Base-by-base conservation (phyloP, 2,113 vertebrate genomes). In the Galbula dea region DNA sequence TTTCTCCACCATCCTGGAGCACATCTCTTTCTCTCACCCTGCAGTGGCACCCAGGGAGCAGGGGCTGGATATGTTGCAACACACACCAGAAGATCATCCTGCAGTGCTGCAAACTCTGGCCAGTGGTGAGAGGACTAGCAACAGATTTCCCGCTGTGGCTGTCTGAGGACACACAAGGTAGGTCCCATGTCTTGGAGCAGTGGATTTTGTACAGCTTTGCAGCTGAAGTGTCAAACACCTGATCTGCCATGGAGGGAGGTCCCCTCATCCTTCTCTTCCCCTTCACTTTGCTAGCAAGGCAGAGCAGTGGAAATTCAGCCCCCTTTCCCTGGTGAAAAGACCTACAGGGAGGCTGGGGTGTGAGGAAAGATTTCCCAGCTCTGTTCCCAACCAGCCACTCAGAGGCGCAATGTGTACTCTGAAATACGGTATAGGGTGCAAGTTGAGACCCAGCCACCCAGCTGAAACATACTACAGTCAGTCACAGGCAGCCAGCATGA, bases 81-180 rank as follows among this genome's bases (percentile, higher is more conserved):
- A 1, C 15, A 32, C 4, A 49, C 4, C 7, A 20, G 46, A 37
- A 32, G 30, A 52, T 27, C 52, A 13, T 8, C 15, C 36, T 22
- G 51, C 0, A 6, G 51, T 71, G 1, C 0, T 0, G 30, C 45
- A 52, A 68, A 82, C 55, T 43, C 39, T 36, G 32, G 51, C 37
- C 26, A 66, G 65, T 1, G 34, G 23, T 2, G 9, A 45, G 45
- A 71, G 12, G 18, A 74, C 10, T 20, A 76, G 36, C 7, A 2
- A 34, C 34, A 49, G 18, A 11, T 18, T 85, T 43, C 39, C 19
- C 23, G 18, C 20, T 1, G 1, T 0, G 4, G 54, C 45, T 83
- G 49, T 23, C 37, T 16, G 36, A 66, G 32, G 55, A 57, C 54
- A 67, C 6, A n/a, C 0, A 4, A 39, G 36, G 41, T 45, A 88